Evolutionary conservation across 2,113 vertebrate species (phyloP).

Genomic region (Galemys pyrenaicus): DNA sequence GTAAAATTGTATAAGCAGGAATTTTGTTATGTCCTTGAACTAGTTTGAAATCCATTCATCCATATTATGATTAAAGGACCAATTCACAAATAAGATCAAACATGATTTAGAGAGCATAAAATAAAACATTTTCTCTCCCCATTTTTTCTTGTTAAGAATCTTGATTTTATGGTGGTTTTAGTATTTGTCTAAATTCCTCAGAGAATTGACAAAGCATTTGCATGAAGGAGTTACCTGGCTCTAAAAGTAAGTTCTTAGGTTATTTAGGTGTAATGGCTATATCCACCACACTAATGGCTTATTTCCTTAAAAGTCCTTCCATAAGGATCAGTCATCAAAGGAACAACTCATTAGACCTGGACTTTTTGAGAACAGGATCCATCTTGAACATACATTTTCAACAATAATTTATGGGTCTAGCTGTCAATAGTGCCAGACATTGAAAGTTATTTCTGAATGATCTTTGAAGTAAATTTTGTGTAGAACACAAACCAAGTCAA

Average conservation of each 20-base stretch:
- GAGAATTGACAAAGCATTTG: conserved; percentile 27
- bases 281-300: conserved; percentile 7
- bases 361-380: neutral
- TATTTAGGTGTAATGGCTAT: conserved; percentile 25
- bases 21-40: neutral
- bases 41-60: conserved; percentile 54
- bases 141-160: conserved; percentile 31
- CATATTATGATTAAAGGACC: conserved; percentile 3
- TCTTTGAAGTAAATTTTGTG: conserved; percentile 42
- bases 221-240: conserved; percentile 15
- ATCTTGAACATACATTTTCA: neutral
- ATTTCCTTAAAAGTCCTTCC: conserved; percentile 58
- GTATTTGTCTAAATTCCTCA: conserved; percentile 41
- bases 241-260: conserved; percentile 49
- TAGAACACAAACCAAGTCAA: neutral
- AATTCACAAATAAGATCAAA: conserved; percentile 33
- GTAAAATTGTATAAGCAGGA: neutral
- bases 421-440: neutral
- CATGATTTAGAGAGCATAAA: conserved; percentile 8
- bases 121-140: conserved; percentile 6
- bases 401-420: neutral
- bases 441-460: conserved; percentile 16
- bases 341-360: conserved; percentile 29
- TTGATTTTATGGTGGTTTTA: conserved; percentile 20
- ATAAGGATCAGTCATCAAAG: conserved; percentile 12